These are phyloP conservation scores for Drosophila melanosoma DNA, from an alignment of 2,888 invertebrate species.

Conservation along the genomic window DNA sequence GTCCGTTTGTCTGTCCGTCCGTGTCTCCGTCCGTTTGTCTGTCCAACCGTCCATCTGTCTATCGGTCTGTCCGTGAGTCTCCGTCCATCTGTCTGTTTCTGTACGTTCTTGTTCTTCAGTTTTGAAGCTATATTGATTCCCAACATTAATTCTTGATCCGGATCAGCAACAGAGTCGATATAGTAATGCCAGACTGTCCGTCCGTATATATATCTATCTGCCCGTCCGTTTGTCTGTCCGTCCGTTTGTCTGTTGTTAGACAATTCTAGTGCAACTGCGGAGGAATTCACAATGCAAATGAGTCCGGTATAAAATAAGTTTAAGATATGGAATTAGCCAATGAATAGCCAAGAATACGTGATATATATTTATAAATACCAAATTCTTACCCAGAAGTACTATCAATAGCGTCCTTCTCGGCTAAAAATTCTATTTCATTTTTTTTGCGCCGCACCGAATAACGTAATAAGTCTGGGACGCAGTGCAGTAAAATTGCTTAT, in stretches of 20 bases:
- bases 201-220: neutral
- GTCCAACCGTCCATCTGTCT: no score
- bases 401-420: neutral
- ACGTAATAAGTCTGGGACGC: neutral
- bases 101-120: no score
- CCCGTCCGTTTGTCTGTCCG: no score
- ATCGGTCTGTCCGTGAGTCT: no score
- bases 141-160: neutral
- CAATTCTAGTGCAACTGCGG: neutral
- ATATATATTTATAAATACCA: neutral
- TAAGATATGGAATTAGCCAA: neutral
- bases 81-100: no score
- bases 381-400: neutral
- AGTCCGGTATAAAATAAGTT: neutral
- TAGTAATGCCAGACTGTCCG: neutral
- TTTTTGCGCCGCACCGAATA: neutral
- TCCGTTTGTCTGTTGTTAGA: no score
- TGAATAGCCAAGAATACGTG: accelerated
- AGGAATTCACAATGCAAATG: neutral
- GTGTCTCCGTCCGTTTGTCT: neutral
- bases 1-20: no score
- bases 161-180: neutral
- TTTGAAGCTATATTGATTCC: no score
- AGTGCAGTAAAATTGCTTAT: neutral
- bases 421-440: neutral